A percentile compares a stretch with the other conserved stretches of the same genome.
These are phyloP conservation scores for Erebia epiphron DNA, from an alignment of 2,888 invertebrate genomes.

Conservation along the genomic window DNA sequence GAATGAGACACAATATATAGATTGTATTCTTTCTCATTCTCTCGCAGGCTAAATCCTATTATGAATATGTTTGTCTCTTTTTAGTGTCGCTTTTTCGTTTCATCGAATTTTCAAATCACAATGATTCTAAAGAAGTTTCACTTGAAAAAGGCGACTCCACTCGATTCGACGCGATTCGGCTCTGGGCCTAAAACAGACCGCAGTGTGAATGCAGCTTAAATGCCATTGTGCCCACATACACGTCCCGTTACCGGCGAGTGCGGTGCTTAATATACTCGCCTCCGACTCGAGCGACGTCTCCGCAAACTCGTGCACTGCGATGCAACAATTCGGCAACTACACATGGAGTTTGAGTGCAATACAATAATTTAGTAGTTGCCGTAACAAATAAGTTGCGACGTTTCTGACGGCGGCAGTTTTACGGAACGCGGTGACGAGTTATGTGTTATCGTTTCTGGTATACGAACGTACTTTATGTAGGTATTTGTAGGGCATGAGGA, in stretches of 20 bases:
- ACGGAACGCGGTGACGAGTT: neutral
- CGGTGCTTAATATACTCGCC: neutral
- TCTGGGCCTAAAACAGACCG: too few species aligned
- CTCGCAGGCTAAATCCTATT: too few species aligned
- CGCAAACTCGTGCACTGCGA: neutral
- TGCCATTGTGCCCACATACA: neutral
- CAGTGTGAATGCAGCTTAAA: neutral
- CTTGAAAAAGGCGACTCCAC: too few species aligned
- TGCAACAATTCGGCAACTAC: neutral
- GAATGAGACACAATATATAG: too few species aligned
- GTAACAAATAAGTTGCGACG: conserved; percentile 3
- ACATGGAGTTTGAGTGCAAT: conserved; percentile 10
- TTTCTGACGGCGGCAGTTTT: neutral
- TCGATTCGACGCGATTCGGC: too few species aligned
- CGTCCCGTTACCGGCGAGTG: neutral
- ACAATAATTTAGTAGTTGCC: neutral
- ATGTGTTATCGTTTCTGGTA: neutral
- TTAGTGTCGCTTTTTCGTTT: too few species aligned
- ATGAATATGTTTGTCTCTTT: too few species aligned
- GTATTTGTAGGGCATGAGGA: neutral
- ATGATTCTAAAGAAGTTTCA: too few species aligned
- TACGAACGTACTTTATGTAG: neutral
- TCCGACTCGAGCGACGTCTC: neutral
- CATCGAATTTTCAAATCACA: too few species aligned
- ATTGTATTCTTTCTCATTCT: too few species aligned